Evolutionary conservation across 2,113 vertebrate species (phyloP).

Genomic region (Regulus satrapa): DNA sequence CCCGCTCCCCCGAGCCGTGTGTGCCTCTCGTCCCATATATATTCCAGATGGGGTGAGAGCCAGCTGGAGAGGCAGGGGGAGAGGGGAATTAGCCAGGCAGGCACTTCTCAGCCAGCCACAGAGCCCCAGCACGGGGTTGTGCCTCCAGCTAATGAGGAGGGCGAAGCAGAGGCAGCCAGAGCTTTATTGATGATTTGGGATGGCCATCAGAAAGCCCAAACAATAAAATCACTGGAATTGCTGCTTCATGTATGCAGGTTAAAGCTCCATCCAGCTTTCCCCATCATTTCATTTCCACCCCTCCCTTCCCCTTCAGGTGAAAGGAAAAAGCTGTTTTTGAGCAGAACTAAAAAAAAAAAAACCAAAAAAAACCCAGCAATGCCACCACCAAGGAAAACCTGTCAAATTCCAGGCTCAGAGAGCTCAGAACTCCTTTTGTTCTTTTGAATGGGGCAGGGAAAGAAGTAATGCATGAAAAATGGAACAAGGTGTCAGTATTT

Average conservation of each 20-base stretch:
- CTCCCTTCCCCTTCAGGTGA: neutral
- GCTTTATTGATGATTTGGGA: neutral
- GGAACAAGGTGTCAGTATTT: conserved; percentile 1
- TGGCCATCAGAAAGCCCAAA: neutral
- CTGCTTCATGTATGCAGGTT: neutral
- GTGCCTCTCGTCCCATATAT: neutral
- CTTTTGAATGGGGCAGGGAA: neutral
- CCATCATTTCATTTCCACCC: neutral
- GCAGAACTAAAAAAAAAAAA: neutral
- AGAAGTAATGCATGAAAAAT: neutral
- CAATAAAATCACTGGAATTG: neutral
- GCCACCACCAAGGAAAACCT: neutral
- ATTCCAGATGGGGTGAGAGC: neutral
- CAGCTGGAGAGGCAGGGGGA: neutral
- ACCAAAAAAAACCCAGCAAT: no score
- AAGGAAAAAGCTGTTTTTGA: neutral
- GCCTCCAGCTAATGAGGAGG: neutral
- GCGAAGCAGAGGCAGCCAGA: neutral
- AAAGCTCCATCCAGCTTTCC: neutral
- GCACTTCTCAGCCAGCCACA: neutral
- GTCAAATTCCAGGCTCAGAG: neutral
- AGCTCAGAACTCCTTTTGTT: conserved; percentile 16
- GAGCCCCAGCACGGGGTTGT: neutral
- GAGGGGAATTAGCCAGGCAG: neutral
- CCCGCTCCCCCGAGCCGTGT: neutral